Base-by-base conservation (phyloP, 1,140 invertebrate species). In the Paralvinella palmiformis region DNA sequence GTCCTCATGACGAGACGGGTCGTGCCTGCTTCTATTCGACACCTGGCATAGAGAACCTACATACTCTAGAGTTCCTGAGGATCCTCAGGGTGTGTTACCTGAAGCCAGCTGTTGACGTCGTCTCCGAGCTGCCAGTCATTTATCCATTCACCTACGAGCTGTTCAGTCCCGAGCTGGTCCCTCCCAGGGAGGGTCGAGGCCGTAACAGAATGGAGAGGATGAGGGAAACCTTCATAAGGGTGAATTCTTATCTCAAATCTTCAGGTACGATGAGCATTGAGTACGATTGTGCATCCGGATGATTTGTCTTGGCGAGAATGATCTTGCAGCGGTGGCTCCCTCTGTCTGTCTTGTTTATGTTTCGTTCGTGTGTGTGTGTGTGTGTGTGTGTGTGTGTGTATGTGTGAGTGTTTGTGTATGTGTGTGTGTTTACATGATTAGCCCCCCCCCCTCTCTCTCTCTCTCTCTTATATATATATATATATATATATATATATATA, bases 61-160 rank as follows among this genome's bases (percentile, higher is more conserved):
- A 53, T 3, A 45, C 61, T 13, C 29, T 63, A 20, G 61, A 63
- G 31, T 63, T 63, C 33, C 36, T 63, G 29, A 45, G 61, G n/a
- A 63, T 63, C 24, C 44, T 63, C 20, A 24, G 61, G 22, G 35
- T 63, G 5, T 24, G 22, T 29, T 63, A 55, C 45, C 33, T 55
- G 36, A 31, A 17, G 31, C 61, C 61, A 3, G 27, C 35, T n/a
- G 61, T 45, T 7, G 44, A 22, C 33, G 27, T 55, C 24, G 37
- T 41, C 10, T 41, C 37, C n/a, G 37, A 41, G 10, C 32, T 63
- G 6, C 50, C 61, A 7, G 33, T 63, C 33, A 27, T 20, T 20
- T 63, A 55, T 37, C 61, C 61, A 2, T 63, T 63, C 33, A 63
- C 44, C 45, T 63, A 63, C 61, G 61, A 63, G 20, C 52, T 33